Percentiles rank a stretch among this genome's conserved stretches.
These are phyloP conservation scores for Halcyon smyrnensis DNA, from an alignment of 2,797 vertebrate genomes.

Conservation along the genomic window DNA sequence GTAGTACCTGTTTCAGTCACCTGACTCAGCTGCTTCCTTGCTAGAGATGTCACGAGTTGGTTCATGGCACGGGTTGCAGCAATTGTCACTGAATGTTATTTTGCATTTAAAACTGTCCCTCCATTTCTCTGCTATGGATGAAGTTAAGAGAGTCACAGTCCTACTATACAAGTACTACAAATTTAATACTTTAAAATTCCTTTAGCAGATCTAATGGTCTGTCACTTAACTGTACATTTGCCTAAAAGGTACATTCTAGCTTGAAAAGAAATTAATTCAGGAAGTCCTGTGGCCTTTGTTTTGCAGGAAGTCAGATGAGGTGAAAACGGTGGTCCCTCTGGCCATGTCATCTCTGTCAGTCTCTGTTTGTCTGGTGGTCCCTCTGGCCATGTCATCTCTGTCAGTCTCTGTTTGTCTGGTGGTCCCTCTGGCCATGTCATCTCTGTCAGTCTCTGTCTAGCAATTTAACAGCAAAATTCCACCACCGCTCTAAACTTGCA, in stretches of 20 bases:
- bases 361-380: background rate
- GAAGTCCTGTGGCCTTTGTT: slow-evolving; percentile 28
- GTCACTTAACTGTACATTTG: background rate
- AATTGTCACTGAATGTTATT: background rate
- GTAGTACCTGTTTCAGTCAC: background rate
- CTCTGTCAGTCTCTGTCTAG: background rate
- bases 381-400: too few species aligned
- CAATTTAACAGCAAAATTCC: background rate
- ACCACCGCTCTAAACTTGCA: background rate
- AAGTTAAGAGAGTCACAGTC: background rate
- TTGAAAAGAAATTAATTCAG: slow-evolving; percentile 26
- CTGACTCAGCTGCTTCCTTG: background rate
- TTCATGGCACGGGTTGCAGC: background rate
- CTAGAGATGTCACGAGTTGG: background rate
- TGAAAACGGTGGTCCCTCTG: slow-evolving; percentile 21
- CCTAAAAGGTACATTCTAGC: background rate
- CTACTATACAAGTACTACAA: background rate
- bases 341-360: background rate
- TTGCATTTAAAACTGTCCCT: background rate
- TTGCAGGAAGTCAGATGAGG: slow-evolving; percentile 42
- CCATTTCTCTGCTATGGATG: background rate
- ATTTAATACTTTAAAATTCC: background rate
- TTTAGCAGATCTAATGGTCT: background rate
- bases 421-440: background rate
- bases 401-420: background rate